Evolutionary conservation across 2,113 vertebrate genomes (phyloP), one percentile per base, ranked within the genome.

Genomic region (Cygnus atratus): DNA sequence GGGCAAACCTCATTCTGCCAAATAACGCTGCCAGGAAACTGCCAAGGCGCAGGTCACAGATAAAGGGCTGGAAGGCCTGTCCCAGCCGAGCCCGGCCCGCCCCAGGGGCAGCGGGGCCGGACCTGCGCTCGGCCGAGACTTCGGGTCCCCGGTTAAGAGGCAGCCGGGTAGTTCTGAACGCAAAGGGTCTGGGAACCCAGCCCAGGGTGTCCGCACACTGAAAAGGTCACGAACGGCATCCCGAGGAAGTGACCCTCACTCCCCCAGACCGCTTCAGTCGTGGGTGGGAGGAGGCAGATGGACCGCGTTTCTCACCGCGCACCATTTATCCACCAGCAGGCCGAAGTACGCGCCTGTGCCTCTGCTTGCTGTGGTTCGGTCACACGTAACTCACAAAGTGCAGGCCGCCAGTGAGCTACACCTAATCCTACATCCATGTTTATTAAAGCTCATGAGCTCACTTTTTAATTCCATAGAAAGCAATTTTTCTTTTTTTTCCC

Each of bases 41-140:
- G 80, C 72, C 70, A 25, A 82, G 77, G 80, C 94, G 76, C 93
- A 71, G 93, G 93, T 70, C 96, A 96, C 22, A 89, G 88, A 74
- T 54, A 83, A 92, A 83, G 52, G 44, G 17, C 11, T 8, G 71
- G 29, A 35, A n/a, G 68, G 50, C 62, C n/a, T n/a, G 54, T 3
- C 81, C 68, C 52, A 3, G 75, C 76, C 52, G 22, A 61, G 57
- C 63, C 67, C 9, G 0, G 10, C 66, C 29, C 11, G 0, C 7
- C 13, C 5, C 0, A 66, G 76, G 37, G 80, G 46, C 22, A 0
- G 41, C 29, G 59, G 67, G 72, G 65, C 57, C 48, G 3, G 0
- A 62, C 66, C 82, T 46, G 84, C 4, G 3, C 37, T 58, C 80
- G 5, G 74, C 68, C 26, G 39, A 17, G 65, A 54, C 58, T 85